Percentiles rank a stretch among this genome's conserved stretches.
phyloP scores from a whole-genome alignment of 2,113 vertebrate genomes.

The Apodemus sylvaticus region DNA sequence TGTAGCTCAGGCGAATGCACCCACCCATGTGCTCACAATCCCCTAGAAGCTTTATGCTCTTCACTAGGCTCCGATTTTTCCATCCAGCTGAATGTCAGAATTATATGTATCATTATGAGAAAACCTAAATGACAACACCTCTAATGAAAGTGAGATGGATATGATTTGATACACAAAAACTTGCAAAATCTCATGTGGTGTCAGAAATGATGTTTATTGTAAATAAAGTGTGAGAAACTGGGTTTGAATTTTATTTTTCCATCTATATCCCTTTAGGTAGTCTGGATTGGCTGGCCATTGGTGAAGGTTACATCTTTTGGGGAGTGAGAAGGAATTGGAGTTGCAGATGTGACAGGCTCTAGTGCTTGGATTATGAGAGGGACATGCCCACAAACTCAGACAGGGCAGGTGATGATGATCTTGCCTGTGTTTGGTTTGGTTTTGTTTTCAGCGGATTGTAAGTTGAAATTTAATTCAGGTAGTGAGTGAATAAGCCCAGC shows the following conservation, averaged over 20 bases:
- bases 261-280: not conserved
- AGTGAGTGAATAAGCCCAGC: not conserved
- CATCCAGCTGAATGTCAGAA: not conserved
- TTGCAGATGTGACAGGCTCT: not conserved
- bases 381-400: fast-evolving
- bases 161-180: not conserved
- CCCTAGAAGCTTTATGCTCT: not conserved
- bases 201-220: not conserved
- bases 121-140: not conserved
- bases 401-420: not conserved
- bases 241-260: not conserved
- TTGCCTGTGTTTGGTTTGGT: not conserved
- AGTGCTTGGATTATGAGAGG: not conserved
- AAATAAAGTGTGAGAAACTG: not conserved
- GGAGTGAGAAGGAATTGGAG: not conserved
- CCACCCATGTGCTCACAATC: not conserved
- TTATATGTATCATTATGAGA: not conserved
- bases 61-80: not conserved
- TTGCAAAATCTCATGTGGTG: not conserved
- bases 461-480: not conserved
- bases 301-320: not conserved
- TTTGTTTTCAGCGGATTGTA: not conserved
- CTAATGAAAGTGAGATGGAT: not conserved
- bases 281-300: not conserved
- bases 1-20: not conserved